These are phyloP conservation scores for Malacoraja senta DNA, from an alignment of 2,797 vertebrate genomes.

Conservation along the genomic window DNA sequence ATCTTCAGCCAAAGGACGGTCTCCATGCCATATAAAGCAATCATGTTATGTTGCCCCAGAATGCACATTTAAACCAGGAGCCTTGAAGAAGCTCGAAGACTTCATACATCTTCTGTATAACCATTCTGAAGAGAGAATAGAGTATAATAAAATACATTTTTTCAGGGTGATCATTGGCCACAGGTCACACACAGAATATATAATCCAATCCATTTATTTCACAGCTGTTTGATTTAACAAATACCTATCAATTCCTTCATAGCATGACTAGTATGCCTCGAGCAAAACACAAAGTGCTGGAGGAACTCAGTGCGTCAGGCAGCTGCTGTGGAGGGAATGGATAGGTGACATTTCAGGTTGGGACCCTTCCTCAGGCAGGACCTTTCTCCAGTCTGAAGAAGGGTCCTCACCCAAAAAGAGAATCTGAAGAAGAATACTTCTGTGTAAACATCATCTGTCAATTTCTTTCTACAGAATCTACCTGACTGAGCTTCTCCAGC, in stretches of 20 bases:
- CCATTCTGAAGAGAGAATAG: not conserved
- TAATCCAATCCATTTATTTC: not conserved
- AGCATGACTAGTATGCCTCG: not conserved
- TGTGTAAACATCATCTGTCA: no score
- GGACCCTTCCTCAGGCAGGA: no score
- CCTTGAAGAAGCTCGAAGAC: not conserved
- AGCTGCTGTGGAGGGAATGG: no score
- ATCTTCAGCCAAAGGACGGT: not conserved
- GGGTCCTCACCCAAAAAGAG: no score
- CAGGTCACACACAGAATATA: not conserved
- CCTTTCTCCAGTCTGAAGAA: no score
- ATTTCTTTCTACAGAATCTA: no score
- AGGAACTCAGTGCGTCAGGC: no score
- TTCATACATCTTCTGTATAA: not conserved
- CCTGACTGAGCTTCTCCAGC: no score
- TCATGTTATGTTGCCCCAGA: not conserved
- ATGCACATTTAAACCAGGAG: not conserved
- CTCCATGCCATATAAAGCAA: not conserved
- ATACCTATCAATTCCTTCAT: not conserved
- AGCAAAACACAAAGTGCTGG: no score
- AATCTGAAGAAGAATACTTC: no score
- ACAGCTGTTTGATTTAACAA: not conserved
- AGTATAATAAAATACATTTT: not conserved
- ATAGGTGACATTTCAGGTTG: no score
- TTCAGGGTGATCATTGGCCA: not conserved